phyloP scores from a whole-genome alignment of 2,113 vertebrate genomes.

The Erinaceus europaeus region DNA sequence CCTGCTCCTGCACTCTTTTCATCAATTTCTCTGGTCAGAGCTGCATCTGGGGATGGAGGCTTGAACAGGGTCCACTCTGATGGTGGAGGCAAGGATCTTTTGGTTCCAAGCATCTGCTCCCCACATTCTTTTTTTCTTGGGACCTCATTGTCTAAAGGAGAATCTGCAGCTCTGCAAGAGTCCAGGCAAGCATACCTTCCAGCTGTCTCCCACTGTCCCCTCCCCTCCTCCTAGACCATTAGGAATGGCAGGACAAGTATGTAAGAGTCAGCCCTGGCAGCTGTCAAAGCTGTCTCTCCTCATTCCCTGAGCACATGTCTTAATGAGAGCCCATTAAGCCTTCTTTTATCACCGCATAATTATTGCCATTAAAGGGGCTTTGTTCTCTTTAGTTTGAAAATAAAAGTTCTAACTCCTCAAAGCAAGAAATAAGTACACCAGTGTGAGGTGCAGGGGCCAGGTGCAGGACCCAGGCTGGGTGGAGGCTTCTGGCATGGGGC shows the following conservation, averaged over 20 bases:
- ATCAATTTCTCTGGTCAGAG: neutral
- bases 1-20: neutral
- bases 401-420: neutral
- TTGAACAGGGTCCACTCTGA: neutral
- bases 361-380: neutral
- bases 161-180: neutral
- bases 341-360: slow-evolving; percentile 15
- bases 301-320: neutral
- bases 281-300: neutral
- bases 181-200: fast-evolving
- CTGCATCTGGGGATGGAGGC: fast-evolving
- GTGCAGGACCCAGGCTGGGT: too few relatives aligned
- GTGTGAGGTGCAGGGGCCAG: neutral
- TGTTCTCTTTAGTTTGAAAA: slow-evolving; percentile 59
- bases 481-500: neutral
- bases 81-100: neutral
- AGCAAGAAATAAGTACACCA: neutral
- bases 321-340: slow-evolving; percentile 7
- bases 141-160: neutral
- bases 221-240: neutral
- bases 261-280: neutral
- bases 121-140: too few relatives aligned
- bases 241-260: neutral
- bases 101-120: neutral
- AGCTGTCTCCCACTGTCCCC: neutral